Base-by-base conservation (phyloP, 1,140 invertebrate genomes). In the Wiebesia pumilae region DNA sequence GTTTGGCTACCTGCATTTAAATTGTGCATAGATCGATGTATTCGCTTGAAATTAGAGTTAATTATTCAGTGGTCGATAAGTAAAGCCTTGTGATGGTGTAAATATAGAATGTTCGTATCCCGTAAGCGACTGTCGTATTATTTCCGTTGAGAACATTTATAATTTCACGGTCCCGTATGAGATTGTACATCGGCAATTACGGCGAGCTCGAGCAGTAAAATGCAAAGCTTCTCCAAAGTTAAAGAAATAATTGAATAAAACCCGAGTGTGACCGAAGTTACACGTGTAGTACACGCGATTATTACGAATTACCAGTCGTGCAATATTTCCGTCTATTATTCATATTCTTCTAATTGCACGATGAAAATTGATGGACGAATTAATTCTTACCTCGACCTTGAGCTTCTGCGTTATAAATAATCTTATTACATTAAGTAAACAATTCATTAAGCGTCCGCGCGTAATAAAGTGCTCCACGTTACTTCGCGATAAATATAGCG, bases 61-160 rank as follows among this genome's bases (percentile, higher is more conserved):
- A 69, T 69, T 69, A 69, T 69, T 69, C 65, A 69, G 19, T 69
- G 65, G n/a, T 33, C 65, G 65, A 69, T 69, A 69, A 69, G 30
- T 33, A 69, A 69, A 69, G 65, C 30, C n/a, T 30, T 33, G 65
- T 30, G 30, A 30, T 69, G 65, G n/a, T n/a, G n/a, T 69, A 33
- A 69, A 69, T 33, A 19, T 54, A 54, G 51, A 54, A 54, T 73
- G 40, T 73, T 24, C 69, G 12, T 27, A 27, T 38, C 69, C 21
- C 69, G 69, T 73, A 73, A 40, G 35, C 7, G 69, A 73, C 21
- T 40, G 38, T 40, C 38, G 38, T 73, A 40, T 73, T 73, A 73
- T 38, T 73, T 73, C 40, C 6, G 38, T 73, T 40, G 16, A 40
- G 69, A 24, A 19, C 1, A 40, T 73, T 40, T 40, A 40, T 3